Conservation (phyloP, 2,797 vertebrate genomes). For the Paedocypris micromegethes region DNA sequence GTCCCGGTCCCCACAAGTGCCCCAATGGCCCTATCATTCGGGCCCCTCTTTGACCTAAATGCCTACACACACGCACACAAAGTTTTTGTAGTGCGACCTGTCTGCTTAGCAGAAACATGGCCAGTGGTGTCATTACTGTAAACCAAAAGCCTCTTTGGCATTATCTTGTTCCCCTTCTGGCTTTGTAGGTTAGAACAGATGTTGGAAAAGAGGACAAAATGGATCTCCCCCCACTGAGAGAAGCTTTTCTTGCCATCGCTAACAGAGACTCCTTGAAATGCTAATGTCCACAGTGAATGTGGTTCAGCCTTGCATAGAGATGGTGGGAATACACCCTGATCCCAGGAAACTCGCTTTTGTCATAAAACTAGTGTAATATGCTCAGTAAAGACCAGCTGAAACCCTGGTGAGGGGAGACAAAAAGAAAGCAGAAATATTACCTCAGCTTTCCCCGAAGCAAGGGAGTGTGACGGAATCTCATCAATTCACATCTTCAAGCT, state of each 20-base stretch:
- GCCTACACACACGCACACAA: conserved; percentile 5
- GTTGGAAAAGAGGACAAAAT: conserved; percentile 89
- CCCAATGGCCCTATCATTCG: too few relatives aligned
- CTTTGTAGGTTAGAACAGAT: conserved; percentile 92
- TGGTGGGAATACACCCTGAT: conserved; percentile 79
- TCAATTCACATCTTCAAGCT: background rate
- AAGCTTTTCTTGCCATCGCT: conserved; percentile 85
- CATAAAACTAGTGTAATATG: conserved; percentile 73
- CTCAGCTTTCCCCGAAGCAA: conserved; percentile 20
- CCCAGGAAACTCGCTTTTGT: conserved; percentile 78
- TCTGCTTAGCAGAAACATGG: conserved; percentile 34
- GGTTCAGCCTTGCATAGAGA: conserved; percentile 79
- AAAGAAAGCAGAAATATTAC: conserved; percentile 41
- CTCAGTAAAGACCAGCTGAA: conserved; percentile 67
- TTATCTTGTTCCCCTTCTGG: conserved; percentile 88
- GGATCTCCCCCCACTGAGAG: conserved; percentile 82
- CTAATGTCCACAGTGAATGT: conserved; percentile 85
- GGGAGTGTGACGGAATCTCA: conserved; percentile 43
- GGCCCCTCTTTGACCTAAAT: too few relatives aligned
- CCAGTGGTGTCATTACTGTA: conserved; percentile 74
- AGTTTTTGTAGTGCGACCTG: conserved; percentile 58
- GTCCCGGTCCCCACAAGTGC: too few relatives aligned
- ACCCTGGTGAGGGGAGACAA: conserved; percentile 55
- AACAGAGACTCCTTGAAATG: conserved; percentile 93
- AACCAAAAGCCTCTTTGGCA: conserved; percentile 87